phyloP scores from a whole-genome alignment of 2,888 invertebrate species.

The Eurytoma californica region DNA sequence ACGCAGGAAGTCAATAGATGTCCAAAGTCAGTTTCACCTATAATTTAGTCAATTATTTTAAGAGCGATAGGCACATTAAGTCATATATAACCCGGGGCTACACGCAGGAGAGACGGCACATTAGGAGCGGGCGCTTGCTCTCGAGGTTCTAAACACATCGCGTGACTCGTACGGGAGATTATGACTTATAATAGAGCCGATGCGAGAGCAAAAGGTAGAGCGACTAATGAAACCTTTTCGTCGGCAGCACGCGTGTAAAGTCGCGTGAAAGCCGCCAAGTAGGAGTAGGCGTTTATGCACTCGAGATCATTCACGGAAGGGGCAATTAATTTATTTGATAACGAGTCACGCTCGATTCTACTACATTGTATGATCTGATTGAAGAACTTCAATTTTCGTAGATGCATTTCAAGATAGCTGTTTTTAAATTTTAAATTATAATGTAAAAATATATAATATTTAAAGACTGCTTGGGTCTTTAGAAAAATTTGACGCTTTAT shows the following conservation, averaged over 20 bases:
- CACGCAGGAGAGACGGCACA: background rate
- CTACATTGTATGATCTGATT: too few relatives aligned
- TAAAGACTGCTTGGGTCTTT: too few relatives aligned
- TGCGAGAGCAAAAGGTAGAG: background rate
- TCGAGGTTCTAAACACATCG: conserved; percentile 21
- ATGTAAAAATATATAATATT: too few relatives aligned
- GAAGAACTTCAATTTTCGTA: too few relatives aligned
- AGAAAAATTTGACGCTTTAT: too few relatives aligned
- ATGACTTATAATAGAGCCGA: conserved; percentile 18
- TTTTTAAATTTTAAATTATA: too few relatives aligned
- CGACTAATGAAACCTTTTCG: background rate
- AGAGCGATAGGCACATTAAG: conserved; percentile 29
- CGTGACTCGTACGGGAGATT: conserved; percentile 6
- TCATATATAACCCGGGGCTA: conserved; percentile 9
- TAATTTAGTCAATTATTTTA: background rate
- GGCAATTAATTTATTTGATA: too few relatives aligned
- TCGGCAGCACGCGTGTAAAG: background rate
- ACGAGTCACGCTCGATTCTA: too few relatives aligned
- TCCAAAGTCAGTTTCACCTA: background rate
- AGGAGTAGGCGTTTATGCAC: too few relatives aligned
- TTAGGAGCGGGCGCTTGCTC: background rate
- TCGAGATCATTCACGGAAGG: too few relatives aligned
- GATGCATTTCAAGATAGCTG: too few relatives aligned
- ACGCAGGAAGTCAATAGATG: background rate
- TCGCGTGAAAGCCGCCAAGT: background rate